These are phyloP conservation scores for Limnodromus scolopaceus DNA, from an alignment of 2,797 vertebrate genomes.

Conservation along the genomic window DNA sequence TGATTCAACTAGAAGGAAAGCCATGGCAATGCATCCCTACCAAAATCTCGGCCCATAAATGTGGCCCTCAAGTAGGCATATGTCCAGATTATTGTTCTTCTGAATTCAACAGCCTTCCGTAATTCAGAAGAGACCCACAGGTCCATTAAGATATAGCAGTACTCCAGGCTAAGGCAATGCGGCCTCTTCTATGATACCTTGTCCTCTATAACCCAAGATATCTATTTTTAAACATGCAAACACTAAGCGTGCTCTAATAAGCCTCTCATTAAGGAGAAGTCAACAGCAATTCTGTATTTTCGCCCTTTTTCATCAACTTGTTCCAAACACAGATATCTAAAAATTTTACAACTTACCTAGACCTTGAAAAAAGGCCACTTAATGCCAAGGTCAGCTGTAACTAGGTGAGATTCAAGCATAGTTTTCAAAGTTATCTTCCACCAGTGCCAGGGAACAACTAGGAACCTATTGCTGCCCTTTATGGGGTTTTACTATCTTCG, in stretches of 20 bases:
- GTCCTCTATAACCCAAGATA: background rate
- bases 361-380: background rate
- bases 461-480: background rate
- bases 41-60: background rate
- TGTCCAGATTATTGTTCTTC: background rate
- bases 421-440: background rate
- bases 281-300: background rate
- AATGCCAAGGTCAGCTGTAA: background rate
- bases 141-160: background rate
- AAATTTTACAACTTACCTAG: background rate
- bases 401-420: background rate
- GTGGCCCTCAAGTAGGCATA: background rate
- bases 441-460: background rate
- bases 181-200: rapidly evolving
- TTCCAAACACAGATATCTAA: background rate
- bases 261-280: background rate
- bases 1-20: background rate
- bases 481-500: background rate
- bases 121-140: background rate
- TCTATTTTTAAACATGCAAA: rapidly evolving
- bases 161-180: background rate
- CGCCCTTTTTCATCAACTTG: background rate
- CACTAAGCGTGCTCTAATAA: background rate
- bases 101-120: background rate
- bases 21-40: background rate